Evolutionary conservation across 2,888 invertebrate genomes (phyloP), one percentile per base, ranked within the genome.

Genomic region (Drosophila formosana): DNA sequence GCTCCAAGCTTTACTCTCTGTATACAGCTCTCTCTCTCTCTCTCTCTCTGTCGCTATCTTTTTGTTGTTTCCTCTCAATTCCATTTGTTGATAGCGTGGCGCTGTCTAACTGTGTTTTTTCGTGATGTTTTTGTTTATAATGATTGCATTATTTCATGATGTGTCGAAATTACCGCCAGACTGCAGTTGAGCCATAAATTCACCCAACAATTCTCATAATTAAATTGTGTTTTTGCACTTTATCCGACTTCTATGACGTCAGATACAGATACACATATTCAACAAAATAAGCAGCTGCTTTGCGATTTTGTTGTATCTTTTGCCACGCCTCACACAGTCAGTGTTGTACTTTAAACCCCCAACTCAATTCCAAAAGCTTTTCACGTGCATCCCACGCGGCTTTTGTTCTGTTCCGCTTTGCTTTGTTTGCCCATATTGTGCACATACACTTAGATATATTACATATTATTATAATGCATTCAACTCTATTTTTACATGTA

Each of bases 81-180:
- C 37, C 11, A 63, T 78, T 75, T 81, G 71, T 83, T 88, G 81
- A 77, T 82, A 83, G 65, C 85, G 63, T 69, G 55, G 67, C 75
- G 67, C 75, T 71, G 41, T 46, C 74, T 75, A 80, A 85, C 77
- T 71, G 56, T 73, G 18, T 69, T 70, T 43, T 18, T 41, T 51
- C 43, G 46, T 51, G n/a, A 37, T 51, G 52, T 62, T 65, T 68
- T 86, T 74, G 76, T 79, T 67, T 70, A 72, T 76, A 88, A 65
- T 71, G 61, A 60, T 66, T 81, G 66, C 58, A 74, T 77, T 88
- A 88, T 82, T 82, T 80, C 82, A 78, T 58, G 53, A 43, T 68
- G 65, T 82, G 66, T 74, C 72, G 86, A 80, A 83, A 85, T 80
- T 56, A 50, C 47, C 49, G 34, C 25, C 53, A 52, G 47, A n/a